These are phyloP conservation scores for Hypanus sabinus DNA, from an alignment of 2,113 vertebrate species.

Conservation along the genomic window DNA sequence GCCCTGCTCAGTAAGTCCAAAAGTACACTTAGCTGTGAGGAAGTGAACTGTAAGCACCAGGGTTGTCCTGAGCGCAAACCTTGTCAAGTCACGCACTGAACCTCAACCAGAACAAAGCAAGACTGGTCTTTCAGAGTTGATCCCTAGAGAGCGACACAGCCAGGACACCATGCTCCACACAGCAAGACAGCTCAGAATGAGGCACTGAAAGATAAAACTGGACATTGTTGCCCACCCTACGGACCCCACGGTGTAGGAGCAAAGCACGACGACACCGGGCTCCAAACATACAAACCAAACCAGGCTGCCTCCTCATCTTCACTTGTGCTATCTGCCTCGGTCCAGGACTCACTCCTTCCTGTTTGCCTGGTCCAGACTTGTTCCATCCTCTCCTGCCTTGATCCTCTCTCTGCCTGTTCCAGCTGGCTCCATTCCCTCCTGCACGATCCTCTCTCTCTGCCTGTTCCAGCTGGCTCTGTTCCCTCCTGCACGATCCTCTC, in stretches of 20 bases:
- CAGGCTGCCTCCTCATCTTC: neutral
- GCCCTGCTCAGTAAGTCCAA: neutral
- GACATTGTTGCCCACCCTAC: slow-evolving; percentile 26
- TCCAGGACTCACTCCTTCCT: neutral
- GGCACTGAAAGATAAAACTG: slow-evolving; percentile 27
- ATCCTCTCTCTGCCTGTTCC: neutral
- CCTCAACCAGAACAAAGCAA: slow-evolving; percentile 1
- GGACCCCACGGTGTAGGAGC: neutral
- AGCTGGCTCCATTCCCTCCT: no score
- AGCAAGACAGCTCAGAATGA: neutral
- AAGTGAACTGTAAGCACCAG: neutral
- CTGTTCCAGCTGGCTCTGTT: no score
- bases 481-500: no score
- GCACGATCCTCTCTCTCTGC: no score
- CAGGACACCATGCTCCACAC: neutral
- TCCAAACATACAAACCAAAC: slow-evolving; percentile 31
- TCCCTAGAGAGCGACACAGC: neutral
- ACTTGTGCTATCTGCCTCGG: neutral
- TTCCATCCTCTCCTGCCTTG: no score
- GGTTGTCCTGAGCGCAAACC: neutral
- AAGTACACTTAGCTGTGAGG: neutral
- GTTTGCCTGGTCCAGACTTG: no score
- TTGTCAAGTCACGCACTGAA: neutral
- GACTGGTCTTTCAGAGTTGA: neutral
- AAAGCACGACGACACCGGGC: neutral